Conservation (phyloP, 1,140 invertebrate genomes). For the Zophobas atratus region DNA sequence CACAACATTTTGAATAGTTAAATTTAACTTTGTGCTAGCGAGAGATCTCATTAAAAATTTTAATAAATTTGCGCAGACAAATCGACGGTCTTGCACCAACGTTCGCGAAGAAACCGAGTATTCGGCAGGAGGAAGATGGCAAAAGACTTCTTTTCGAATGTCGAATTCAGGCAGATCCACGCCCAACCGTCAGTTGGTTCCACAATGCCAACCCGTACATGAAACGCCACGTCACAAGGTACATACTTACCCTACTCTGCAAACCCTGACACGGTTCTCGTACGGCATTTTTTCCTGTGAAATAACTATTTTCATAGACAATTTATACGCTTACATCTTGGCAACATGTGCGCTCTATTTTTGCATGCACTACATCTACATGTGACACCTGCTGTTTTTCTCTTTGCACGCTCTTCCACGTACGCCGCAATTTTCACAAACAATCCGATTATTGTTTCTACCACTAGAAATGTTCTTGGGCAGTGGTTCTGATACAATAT, state of each 20-base stretch:
- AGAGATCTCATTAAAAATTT: slow-evolving; percentile 13
- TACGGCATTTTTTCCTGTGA: slow-evolving; percentile 25
- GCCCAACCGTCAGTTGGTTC: slow-evolving; percentile 93
- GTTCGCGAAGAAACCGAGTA: slow-evolving; percentile 97
- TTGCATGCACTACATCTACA: slow-evolving; percentile 32
- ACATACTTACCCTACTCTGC: slow-evolving; percentile 50
- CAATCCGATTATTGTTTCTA: slow-evolving; percentile 7
- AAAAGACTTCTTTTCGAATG: slow-evolving; percentile 97
- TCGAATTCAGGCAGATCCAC: slow-evolving; percentile 94
- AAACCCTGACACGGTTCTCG: slow-evolving; percentile 42
- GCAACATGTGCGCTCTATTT: slow-evolving; percentile 53
- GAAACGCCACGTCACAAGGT: slow-evolving; percentile 89
- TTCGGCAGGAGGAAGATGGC: slow-evolving; percentile 97
- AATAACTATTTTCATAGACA: slow-evolving; percentile 47
- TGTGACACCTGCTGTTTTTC: slow-evolving; percentile 54
- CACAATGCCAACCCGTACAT: slow-evolving; percentile 86
- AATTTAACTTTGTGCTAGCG: slow-evolving; percentile 18
- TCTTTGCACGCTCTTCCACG: slow-evolving; percentile 24
- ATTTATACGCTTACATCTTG: slow-evolving; percentile 50
- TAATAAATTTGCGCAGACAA: slow-evolving; percentile 77
- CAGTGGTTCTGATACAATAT: slow-evolving; percentile 49
- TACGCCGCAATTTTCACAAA: slow-evolving; percentile 9
- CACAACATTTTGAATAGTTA: slow-evolving; percentile 44
- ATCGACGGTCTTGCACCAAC: slow-evolving; percentile 97
- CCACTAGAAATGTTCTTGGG: slow-evolving; percentile 34